Evolutionary conservation across 2,797 vertebrate genomes (phyloP), one percentile per base, ranked within the genome.

Genomic region (Clarias fuscus): DNA sequence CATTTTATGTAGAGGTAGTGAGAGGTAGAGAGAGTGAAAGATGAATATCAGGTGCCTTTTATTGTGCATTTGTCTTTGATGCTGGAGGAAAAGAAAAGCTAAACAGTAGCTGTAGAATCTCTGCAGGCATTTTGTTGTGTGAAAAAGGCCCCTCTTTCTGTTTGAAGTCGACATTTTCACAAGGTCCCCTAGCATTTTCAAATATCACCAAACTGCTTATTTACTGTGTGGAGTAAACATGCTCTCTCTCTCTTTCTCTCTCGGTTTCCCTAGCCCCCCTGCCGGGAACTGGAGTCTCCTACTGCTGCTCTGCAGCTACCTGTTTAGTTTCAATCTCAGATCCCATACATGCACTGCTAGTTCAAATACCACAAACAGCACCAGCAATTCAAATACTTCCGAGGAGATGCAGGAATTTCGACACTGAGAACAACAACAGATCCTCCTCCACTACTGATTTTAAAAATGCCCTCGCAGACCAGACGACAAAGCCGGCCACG

Each of bases 401-500:
- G 85, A 71, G 68, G 86, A 84, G 86, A 82, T 48, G 0, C 37
- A 61, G 85, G 80, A 88, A 80, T 87, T 85, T 40, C 59, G 86
- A 85, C 61, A 76, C 17, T 33, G 58, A 58, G 68, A 67, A 81
- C 15, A 84, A 84, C 72, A 58, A 61, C 61, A 58, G 61, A 72
- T 72, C 61, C 61, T 24, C 30, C 15, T 72, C 43, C 61, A 40
- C 7, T 58, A 43, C 37, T 59, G 27, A 68, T 87, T 90, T 88
- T 76, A 84, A 88, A 92, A 91, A 90, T 87, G 88, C 84, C 67
- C 48, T 72, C 85, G 85, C 86, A 89, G 86, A 88, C 83, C 86
- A 90, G 92, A 92, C 88, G 90, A 92, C 90, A 92, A 93, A 92
- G 90, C 82, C 85, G 91, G 85, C 61, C 88, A 91, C 92, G 95